Percentiles rank a stretch among this genome's conserved stretches.
Evolutionary conservation across 2,113 vertebrate species (phyloP).

Genomic region (Symphodus melops): DNA sequence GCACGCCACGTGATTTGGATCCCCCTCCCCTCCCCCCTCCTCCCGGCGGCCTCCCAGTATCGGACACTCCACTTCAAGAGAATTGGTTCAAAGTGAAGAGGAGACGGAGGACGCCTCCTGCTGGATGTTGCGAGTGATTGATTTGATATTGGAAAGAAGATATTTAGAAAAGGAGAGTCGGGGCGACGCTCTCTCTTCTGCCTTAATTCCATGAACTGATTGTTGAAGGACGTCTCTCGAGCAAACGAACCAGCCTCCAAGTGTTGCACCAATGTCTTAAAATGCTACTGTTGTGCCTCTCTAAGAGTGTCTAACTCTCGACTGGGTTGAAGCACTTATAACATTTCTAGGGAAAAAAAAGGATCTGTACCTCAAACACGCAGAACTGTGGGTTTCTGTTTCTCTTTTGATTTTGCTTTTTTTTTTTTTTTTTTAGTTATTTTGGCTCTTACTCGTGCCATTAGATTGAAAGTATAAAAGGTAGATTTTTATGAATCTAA

Average conservation of each 20-base stretch:
- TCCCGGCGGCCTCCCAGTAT: background rate
- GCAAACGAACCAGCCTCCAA: constrained; percentile 41
- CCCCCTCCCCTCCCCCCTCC: too few relatives aligned
- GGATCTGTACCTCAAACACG: constrained; percentile 70
- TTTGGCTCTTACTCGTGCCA: constrained; percentile 68
- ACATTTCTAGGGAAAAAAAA: constrained; percentile 55
- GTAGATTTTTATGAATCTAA: constrained; percentile 73
- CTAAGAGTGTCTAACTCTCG: constrained; percentile 67
- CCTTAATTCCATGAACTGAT: constrained; percentile 52
- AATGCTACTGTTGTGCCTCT: constrained; percentile 78
- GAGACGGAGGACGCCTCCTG: constrained; percentile 16
- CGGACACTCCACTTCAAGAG: background rate
- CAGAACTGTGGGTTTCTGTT: constrained; percentile 54
- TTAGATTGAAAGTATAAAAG: constrained; percentile 73
- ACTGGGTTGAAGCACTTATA: constrained; percentile 78
- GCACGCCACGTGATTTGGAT: background rate
- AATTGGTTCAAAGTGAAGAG: background rate
- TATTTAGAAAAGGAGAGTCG: constrained; percentile 15
- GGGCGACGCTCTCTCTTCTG: constrained; percentile 20
- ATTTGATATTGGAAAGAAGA: constrained; percentile 29
- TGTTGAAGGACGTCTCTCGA: constrained; percentile 41
- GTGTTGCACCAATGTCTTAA: constrained; percentile 76
- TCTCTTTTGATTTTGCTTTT: constrained; percentile 59
- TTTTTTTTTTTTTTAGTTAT: too few relatives aligned
- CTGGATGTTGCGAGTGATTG: constrained; percentile 9